Base-by-base conservation (phyloP, 1,140 invertebrate genomes). In the Trissolcus basalis region DNA sequence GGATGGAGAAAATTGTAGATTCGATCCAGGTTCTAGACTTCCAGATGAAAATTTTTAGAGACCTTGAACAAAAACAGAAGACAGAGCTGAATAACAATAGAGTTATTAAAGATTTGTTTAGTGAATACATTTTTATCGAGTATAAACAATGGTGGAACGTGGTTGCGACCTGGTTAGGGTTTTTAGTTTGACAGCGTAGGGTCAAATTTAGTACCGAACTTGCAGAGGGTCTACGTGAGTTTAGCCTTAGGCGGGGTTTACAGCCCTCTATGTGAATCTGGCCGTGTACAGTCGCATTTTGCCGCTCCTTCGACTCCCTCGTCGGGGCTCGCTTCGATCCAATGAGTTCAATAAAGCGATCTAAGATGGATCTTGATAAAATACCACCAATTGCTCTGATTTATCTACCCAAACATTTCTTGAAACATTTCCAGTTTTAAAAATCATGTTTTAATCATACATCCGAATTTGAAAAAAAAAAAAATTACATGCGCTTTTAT, bases 251-350 rank as follows among this genome's bases (percentile, higher is more conserved):
- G 81, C 78, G 77, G 64, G 77, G 68, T 79, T 82, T 82, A 79
- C 78, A 82, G 77, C 80, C 80, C 77, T 82, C 63, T 74, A 74
- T 80, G 78, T 65, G 81, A 81, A 82, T 82, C 80, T 80, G 78
- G 79, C 67, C 75, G 72, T 75, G 79, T 79, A 69, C 75, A 53
- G n/a, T 47, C 16, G 63, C 56, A 58, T 2, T 4, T 1, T 5
- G 3, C 16, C 39, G 35, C 48, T 19, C 12, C 51, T n/a, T 53
- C 13, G 5, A 6, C 33, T 35, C 33, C 10, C 33, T 43, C 6
- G 39, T 43, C 11, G 4, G 4, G 5, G 11, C 27, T 16, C 32
- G 33, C 53, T 67, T 70, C 67, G 68, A 71, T 71, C 73, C 49
- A 54, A 35, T 48, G 47, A 45, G 45, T 50, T 73, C 69, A 49